A percentile compares a stretch with the other conserved stretches of the same genome.
Conservation (phyloP, 2,888 invertebrate genomes). For the Neuroscelio doddi region DNA sequence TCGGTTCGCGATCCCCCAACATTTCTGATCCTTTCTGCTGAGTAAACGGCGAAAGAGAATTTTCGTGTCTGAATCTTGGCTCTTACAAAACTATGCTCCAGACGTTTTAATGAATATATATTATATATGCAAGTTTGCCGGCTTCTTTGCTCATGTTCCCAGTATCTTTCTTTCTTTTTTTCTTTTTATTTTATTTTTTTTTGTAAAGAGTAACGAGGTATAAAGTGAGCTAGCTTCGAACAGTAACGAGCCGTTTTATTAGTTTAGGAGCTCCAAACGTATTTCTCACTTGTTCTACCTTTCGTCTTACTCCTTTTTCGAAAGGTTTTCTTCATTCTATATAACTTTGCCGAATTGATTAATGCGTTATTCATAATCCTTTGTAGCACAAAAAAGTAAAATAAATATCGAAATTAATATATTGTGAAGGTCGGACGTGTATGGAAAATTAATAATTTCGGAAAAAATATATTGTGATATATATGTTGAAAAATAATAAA, state of each 20-base stretch:
- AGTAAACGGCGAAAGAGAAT: slow-evolving; percentile 39
- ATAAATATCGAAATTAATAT: neutral
- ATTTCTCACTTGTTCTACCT: slow-evolving; percentile 11
- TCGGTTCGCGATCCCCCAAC: slow-evolving; percentile 30
- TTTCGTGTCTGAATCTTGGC: slow-evolving; percentile 35
- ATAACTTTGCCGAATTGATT: neutral
- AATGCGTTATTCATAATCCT: neutral
- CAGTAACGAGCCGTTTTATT: slow-evolving; percentile 31
- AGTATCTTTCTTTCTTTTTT: slow-evolving; percentile 11
- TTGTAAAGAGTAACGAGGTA: slow-evolving; percentile 29
- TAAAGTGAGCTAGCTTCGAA: slow-evolving; percentile 28
- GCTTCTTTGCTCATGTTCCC: slow-evolving; percentile 16
- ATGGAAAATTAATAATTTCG: too few species aligned
- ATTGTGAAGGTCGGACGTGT: too few species aligned
- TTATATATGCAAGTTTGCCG: slow-evolving; percentile 35
- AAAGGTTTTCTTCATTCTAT: neutral
- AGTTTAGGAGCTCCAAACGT: slow-evolving; percentile 12
- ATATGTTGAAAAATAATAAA: too few species aligned
- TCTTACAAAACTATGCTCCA: slow-evolving; percentile 27
- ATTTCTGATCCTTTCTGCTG: slow-evolving; percentile 39
- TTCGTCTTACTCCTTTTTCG: slow-evolving; percentile 5
- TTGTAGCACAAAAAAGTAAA: neutral
- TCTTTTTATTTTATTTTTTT: too few species aligned
- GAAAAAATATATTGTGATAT: too few species aligned
- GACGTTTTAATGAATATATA: slow-evolving; percentile 45